A percentile compares a stretch with the other conserved stretches of the same genome.
phyloP scores from a whole-genome alignment of 2,797 vertebrate species.

The Sebastes diploproa region DNA sequence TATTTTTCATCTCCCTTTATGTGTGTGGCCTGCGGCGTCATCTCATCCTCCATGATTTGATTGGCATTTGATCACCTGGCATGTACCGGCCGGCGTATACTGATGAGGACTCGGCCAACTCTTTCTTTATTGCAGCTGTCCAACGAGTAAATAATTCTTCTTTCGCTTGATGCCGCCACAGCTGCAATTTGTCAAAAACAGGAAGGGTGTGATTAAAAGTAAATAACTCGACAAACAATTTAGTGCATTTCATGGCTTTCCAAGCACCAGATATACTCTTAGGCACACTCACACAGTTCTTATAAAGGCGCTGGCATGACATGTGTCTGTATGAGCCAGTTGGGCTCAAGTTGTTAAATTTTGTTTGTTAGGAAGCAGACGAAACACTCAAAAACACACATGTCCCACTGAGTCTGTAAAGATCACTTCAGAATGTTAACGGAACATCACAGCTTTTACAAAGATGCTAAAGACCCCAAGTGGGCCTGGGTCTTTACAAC shows the following conservation, averaged over 20 bases:
- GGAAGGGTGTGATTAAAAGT: slow-evolving; percentile 48
- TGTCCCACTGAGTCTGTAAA: slow-evolving; percentile 50
- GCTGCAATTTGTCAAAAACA: slow-evolving; percentile 50
- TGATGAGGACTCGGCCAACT: neutral
- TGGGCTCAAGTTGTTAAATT: slow-evolving; percentile 60
- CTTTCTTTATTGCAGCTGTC: slow-evolving; percentile 2
- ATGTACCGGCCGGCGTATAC: neutral
- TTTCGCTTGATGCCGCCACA: slow-evolving; percentile 24
- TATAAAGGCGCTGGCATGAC: slow-evolving; percentile 54
- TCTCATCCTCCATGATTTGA: too few relatives aligned
- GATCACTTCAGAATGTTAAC: slow-evolving; percentile 9
- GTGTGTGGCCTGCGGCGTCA: neutral
- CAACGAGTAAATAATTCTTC: slow-evolving; percentile 1
- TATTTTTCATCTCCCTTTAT: neutral
- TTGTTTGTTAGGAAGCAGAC: slow-evolving; percentile 68
- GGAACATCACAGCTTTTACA: slow-evolving; percentile 17
- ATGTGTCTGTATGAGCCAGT: slow-evolving; percentile 49
- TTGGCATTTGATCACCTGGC: slow-evolving; percentile 29
- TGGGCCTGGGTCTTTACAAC: neutral
- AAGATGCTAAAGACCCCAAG: slow-evolving; percentile 1
- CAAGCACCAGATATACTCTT: slow-evolving; percentile 9
- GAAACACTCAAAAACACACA: slow-evolving; percentile 52
- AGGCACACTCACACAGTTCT: slow-evolving; percentile 21
- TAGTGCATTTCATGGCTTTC: slow-evolving; percentile 46
- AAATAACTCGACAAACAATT: slow-evolving; percentile 65